Base-by-base conservation (phyloP, 2,797 vertebrate species). In the Pipistrellus kuhlii region DNA sequence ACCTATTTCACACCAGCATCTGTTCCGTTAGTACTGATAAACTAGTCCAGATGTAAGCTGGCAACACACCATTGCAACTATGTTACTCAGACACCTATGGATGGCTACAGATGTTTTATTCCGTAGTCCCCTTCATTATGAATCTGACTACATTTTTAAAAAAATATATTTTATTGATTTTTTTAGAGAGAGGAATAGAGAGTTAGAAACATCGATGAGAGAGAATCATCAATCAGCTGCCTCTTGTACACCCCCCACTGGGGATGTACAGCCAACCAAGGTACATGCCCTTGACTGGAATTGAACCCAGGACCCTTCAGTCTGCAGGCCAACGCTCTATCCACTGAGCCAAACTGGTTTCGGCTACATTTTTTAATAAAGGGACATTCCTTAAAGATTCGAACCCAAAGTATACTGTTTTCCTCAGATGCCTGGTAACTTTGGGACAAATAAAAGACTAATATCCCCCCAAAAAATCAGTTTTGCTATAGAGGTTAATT, bases 1-100 rank as follows among this genome's bases (percentile, higher is more conserved):
- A 97, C 97, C 98, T 97, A 95, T 88, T 97, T 98, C 97, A 97
- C 96, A 97, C 83, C 93, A 96, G 96, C 97, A 98, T 97, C 98
- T 98, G 97, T 57, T 97, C 77, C 12, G 83, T 97, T 75, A 12
- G 83, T 87, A 86, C 91, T 85, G 93, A 96, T 82, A 96, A 97
- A 80, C 92, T 91, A 71, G 94, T 98, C 98, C 97, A 97, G 97
- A 97, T 93, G 96, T 96, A 94, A 96, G 85, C 93, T 93, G 86
- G 92, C 93, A 94, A 95, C 94, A 55, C 9, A 48, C 76, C 38
- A 57, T 59, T 78, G 48, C 85, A 94, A 90, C 85, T 82, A 41
- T 92, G 94, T 72, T 91, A 86, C 86, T 82, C 93, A 96, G 96
- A 94, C 87, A 0, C 92, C 69, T 84, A 93, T 23, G 4, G 76